A percentile compares a stretch with the other conserved stretches of the same genome.
These are phyloP conservation scores for Tapirus terrestris DNA, from an alignment of 2,113 vertebrate genomes.

Conservation along the genomic window DNA sequence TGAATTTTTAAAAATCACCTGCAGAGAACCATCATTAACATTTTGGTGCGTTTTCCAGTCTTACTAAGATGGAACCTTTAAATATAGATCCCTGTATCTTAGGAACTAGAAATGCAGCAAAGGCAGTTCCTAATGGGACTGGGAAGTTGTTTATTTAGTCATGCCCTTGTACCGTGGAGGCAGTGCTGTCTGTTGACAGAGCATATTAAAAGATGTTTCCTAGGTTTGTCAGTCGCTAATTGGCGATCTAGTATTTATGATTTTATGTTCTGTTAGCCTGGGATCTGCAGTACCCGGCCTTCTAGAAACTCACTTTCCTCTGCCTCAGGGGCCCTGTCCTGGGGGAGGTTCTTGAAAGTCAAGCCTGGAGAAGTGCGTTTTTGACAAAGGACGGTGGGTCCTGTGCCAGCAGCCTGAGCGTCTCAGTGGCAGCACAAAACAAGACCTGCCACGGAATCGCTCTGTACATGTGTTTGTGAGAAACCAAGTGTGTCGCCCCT, in stretches of 20 bases:
- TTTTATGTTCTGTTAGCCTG: conserved; percentile 51
- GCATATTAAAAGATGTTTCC: not conserved
- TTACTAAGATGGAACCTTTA: not conserved
- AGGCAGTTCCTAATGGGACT: not conserved
- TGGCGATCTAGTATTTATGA: conserved; percentile 53
- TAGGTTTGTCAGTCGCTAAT: not conserved
- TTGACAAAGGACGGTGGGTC: not conserved
- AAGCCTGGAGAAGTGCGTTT: not conserved
- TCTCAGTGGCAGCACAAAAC: not conserved
- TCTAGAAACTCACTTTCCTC: not conserved
- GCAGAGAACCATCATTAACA: not conserved
- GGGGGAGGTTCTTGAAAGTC: conserved; percentile 49
- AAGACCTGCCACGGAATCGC: conserved; percentile 9
- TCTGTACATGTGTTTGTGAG: rapidly evolving
- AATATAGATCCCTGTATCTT: conserved; percentile 1
- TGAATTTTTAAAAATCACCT: not conserved
- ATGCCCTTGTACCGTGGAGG: not conserved
- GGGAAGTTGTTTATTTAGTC: not conserved
- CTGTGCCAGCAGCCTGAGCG: not conserved
- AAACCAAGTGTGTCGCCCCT: not conserved
- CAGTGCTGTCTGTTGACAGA: not conserved
- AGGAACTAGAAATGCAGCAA: conserved; percentile 3
- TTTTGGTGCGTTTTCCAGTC: not conserved
- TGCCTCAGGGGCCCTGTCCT: conserved; percentile 41
- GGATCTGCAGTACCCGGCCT: not conserved